phyloP scores from a whole-genome alignment of 1,140 invertebrate genomes.

The Streblospio benedicti region DNA sequence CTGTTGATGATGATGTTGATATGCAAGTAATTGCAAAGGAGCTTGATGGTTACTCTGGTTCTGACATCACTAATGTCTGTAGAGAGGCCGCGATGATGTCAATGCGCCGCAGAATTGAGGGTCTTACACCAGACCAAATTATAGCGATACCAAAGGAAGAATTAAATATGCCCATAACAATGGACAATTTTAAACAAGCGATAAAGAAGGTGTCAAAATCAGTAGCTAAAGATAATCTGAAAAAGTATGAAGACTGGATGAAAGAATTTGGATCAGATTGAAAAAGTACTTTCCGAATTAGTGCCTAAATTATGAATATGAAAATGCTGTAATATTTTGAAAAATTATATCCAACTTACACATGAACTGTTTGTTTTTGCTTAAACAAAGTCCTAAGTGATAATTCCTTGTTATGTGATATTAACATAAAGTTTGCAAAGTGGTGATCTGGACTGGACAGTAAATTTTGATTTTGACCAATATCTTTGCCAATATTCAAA shows the following conservation, averaged over 20 bases:
- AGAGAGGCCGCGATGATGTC: slow-evolving; percentile 92
- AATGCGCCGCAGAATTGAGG: slow-evolving; percentile 88
- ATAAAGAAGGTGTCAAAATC: slow-evolving; percentile 91
- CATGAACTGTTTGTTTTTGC: too few species aligned
- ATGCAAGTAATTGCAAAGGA: slow-evolving; percentile 72
- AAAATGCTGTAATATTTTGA: too few species aligned
- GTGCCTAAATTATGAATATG: too few species aligned
- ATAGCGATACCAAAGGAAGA: slow-evolving; percentile 86
- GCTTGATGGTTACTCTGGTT: slow-evolving; percentile 91
- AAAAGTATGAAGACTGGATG: slow-evolving; percentile 98
- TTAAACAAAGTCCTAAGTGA: too few species aligned
- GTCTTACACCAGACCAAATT: slow-evolving; percentile 89
- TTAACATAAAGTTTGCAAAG: too few species aligned
- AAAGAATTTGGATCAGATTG: slow-evolving; percentile 78
- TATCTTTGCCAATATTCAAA: too few species aligned
- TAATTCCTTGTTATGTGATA: too few species aligned
- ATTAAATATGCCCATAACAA: slow-evolving; percentile 84
- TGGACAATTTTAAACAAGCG: slow-evolving; percentile 84
- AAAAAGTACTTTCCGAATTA: slow-evolving; percentile 15
- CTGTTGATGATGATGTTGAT: slow-evolving; percentile 73
- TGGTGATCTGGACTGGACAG: too few species aligned
- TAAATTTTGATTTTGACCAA: too few species aligned
- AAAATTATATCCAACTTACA: too few species aligned
- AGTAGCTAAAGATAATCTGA: slow-evolving; percentile 86
- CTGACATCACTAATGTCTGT: slow-evolving; percentile 98